Base-by-base conservation (phyloP, 2,888 invertebrate genomes). In the Autographa gamma region DNA sequence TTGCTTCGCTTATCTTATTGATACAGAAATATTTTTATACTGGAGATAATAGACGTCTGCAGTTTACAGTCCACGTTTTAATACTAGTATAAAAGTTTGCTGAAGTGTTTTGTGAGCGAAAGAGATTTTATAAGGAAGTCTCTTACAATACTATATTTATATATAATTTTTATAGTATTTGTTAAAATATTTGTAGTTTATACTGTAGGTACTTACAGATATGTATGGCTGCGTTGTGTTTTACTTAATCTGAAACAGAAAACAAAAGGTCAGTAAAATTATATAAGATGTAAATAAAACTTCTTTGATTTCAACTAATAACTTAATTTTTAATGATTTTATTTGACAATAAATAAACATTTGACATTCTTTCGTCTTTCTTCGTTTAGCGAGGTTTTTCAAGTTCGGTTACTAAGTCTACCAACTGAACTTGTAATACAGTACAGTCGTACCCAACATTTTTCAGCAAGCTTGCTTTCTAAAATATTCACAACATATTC, bases 1-100 rank as follows among this genome's bases (percentile, higher is more conserved):
- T 91, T 90, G 90, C 87, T 86, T 85, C 85, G 85, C 88, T 90
- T 92, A 90, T 90, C 89, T 90, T 88, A 88, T 91, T 89, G 90
- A 88, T 89, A 89, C 85, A 89, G 85, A 89, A 90, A 91, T 89
- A 90, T 90, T 89, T 89, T 89, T 86, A 82, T 76, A 84, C 80
- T 78, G 71, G 74, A 81, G n/a, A 72, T 70, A 80, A 79, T 71
- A 77, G 84, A 25, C 16, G 48, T 4, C 31, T 31, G 48, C 25
- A 48, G 14, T 19, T 54, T 54, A 19, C 25, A 13, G 19, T 19
- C 13, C 1, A 25, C 13, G 54, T 56, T 56, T 56, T 56, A 56
- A 56, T 56, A 56, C 25, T 5, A 56, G 54, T 5, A 14, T 56
- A 25, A 19, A 56, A 19, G 25, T 19, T 56, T 11, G 11, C 54